A percentile compares a stretch with the other conserved stretches of the same genome.
These are phyloP conservation scores for Rutpela maculata DNA, from an alignment of 2,888 invertebrate genomes.

Conservation along the genomic window DNA sequence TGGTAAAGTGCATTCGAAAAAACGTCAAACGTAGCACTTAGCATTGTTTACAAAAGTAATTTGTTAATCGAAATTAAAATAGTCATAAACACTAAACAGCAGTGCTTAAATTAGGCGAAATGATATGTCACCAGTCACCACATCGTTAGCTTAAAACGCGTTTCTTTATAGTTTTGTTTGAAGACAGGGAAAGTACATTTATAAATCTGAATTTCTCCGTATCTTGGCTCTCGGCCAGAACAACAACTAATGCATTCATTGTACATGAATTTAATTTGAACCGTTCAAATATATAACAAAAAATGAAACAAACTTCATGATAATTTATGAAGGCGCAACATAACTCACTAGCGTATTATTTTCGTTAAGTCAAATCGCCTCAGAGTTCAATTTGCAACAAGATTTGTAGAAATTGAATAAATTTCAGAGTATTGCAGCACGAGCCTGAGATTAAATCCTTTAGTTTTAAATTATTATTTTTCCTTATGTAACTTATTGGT, in stretches of 20 bases:
- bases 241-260: conserved; percentile 49
- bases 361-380: too few relatives aligned
- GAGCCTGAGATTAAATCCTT: too few relatives aligned
- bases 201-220: conserved; percentile 46
- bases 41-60: neutral
- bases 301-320: conserved; percentile 18
- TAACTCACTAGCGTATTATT: neutral
- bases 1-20: too few relatives aligned
- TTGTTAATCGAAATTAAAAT: conserved; percentile 1
- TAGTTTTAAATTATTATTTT: too few relatives aligned
- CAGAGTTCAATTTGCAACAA: too few relatives aligned
- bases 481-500: too few relatives aligned
- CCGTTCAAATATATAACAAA: conserved; percentile 32
- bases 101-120: neutral
- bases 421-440: too few relatives aligned
- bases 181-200: conserved; percentile 52
- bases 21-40: too few relatives aligned
- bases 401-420: too few relatives aligned
- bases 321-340: conserved; percentile 31
- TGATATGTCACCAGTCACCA: conserved; percentile 32
- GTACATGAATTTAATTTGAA: conserved; percentile 37
- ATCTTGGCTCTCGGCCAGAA: conserved; percentile 45
- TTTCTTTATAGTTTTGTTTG: conserved; percentile 43
- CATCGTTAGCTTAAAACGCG: conserved; percentile 34
- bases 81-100: conserved; percentile 7